These are phyloP conservation scores for Drosophila melanogaster DNA, from an alignment of 1,140 invertebrate species.

Conservation along the genomic window DNA sequence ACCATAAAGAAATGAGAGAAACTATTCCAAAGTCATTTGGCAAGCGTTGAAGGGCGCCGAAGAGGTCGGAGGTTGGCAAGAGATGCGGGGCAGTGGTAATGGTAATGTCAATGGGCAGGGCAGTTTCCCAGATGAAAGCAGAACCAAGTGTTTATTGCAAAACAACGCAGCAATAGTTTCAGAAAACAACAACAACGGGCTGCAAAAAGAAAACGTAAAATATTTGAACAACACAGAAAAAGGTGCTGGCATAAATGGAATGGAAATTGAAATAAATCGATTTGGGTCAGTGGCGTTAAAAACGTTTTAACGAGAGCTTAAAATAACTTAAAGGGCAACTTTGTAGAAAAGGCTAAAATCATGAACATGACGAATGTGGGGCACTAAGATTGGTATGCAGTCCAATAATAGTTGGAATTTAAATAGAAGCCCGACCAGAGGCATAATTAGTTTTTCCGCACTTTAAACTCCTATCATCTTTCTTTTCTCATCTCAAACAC, in stretches of 20 bases:
- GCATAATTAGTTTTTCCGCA: conserved; percentile 3
- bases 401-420: neutral
- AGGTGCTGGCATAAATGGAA: conserved; percentile 6
- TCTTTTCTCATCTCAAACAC: neutral
- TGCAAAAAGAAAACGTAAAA: conserved; percentile 12
- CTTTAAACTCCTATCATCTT: neutral
- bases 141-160: conserved; percentile 40
- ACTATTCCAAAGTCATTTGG: conserved; percentile 52
- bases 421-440: neutral
- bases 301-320: neutral
- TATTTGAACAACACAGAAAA: neutral
- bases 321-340: neutral
- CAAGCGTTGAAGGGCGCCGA: conserved; percentile 17
- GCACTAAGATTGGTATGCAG: neutral
- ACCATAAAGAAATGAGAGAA: conserved; percentile 40
- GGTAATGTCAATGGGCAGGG: conserved; percentile 36
- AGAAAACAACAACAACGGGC: conserved; percentile 10
- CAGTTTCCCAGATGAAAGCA: conserved; percentile 27
- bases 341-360: no score
- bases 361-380: no score
- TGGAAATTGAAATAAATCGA: conserved; percentile 11
- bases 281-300: neutral
- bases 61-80: conserved; percentile 1
- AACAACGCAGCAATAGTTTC: conserved; percentile 32
- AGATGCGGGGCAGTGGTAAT: conserved; percentile 17